These are phyloP conservation scores for Lasioglossum marginatum DNA, from an alignment of 2,888 invertebrate species.

Conservation along the genomic window DNA sequence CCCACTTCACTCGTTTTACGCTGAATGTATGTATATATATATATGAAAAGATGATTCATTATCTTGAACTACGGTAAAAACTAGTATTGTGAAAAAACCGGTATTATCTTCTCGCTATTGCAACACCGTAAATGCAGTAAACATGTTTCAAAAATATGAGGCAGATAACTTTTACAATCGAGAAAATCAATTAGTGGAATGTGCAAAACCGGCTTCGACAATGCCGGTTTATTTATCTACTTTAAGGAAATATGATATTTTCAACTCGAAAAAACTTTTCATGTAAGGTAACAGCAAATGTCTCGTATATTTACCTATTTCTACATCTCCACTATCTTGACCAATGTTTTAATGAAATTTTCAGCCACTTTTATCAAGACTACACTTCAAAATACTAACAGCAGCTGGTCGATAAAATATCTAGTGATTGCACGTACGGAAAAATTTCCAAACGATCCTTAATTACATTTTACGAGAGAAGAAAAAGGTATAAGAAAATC, in stretches of 20 bases:
- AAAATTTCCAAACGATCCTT: not conserved
- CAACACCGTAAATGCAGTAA: not conserved
- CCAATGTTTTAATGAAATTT: not conserved
- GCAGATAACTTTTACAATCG: not conserved
- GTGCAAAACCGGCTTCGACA: not conserved
- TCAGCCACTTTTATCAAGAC: not conserved
- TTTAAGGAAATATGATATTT: not conserved
- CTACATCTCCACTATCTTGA: not conserved
- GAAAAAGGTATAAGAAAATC: not conserved
- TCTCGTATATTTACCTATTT: not conserved
- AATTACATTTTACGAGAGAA: not conserved
- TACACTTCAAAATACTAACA: not conserved
- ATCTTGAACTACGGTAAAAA: not conserved
- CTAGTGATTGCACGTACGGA: too few relatives aligned
- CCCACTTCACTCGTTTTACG: not conserved
- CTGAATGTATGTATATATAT: not conserved
- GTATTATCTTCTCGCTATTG: not conserved
- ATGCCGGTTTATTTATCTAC: not conserved
- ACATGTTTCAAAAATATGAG: not conserved
- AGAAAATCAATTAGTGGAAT: not conserved
- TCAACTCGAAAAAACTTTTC: too few relatives aligned
- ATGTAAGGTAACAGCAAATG: not conserved
- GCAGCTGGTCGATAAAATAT: too few relatives aligned
- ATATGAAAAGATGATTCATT: not conserved
- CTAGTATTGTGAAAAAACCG: not conserved